Evolutionary conservation across 2,888 invertebrate genomes (phyloP).

Genomic region (Bimastos eiseni): DNA sequence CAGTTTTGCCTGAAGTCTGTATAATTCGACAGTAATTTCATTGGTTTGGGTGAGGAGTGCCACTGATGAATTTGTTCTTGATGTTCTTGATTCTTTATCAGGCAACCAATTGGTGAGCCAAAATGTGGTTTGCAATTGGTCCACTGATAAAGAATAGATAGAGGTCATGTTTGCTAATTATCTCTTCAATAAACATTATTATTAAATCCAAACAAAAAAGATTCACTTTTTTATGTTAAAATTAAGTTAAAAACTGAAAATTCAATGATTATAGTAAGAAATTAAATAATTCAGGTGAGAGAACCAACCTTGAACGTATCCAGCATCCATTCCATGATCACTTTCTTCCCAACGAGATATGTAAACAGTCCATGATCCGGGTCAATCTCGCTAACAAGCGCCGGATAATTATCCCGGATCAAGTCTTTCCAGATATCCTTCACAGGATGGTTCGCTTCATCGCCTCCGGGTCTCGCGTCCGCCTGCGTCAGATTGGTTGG

Average conservation of each 20-base stretch:
- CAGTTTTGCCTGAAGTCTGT: too few relatives aligned
- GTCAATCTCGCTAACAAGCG: background rate
- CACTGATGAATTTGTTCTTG: too few relatives aligned
- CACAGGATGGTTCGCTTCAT: background rate
- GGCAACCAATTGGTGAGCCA: too few relatives aligned
- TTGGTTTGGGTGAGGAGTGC: too few relatives aligned
- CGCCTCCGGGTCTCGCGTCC: background rate
- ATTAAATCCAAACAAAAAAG: background rate
- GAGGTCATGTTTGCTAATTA: too few relatives aligned
- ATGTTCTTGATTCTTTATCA: too few relatives aligned
- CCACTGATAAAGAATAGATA: background rate
- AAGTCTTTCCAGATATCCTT: background rate
- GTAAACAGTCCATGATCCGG: background rate
- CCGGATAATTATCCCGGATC: slow-evolving; percentile 20
- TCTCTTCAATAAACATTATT: background rate
- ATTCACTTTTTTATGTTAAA: too few relatives aligned
- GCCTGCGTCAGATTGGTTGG: background rate
- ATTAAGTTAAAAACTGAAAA: background rate
- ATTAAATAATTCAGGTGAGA: background rate
- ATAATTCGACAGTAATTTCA: too few relatives aligned
- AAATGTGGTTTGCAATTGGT: too few relatives aligned
- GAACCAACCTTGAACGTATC: background rate
- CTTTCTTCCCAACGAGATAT: slow-evolving; percentile 6
- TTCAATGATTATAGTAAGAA: too few relatives aligned
- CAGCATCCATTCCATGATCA: background rate